phyloP scores from a whole-genome alignment of 2,797 vertebrate genomes.

The Thripadectes ignobilis region DNA sequence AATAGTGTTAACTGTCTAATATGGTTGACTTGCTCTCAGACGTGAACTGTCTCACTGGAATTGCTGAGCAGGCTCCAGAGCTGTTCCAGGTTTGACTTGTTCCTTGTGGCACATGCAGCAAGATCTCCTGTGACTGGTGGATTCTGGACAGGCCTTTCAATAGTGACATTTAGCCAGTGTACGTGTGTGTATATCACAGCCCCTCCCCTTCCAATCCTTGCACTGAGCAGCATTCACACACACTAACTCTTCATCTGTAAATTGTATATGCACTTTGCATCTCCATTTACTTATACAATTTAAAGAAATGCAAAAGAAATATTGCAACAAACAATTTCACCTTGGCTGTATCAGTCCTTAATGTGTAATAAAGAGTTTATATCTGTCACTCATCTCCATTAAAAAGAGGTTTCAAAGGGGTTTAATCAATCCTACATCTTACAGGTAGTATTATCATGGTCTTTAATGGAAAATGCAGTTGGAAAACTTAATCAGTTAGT shows the following conservation, averaged over 20 bases:
- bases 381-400: background rate
- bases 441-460: background rate
- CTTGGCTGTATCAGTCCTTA: background rate
- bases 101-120: accelerated
- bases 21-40: background rate
- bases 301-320: background rate
- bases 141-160: background rate
- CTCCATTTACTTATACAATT: background rate
- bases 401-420: background rate
- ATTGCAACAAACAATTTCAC: background rate
- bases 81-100: background rate
- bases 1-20: background rate
- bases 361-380: background rate
- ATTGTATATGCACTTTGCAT: background rate
- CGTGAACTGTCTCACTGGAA: background rate
- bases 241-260: background rate
- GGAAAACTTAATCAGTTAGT: background rate
- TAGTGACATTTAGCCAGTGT: background rate
- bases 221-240: background rate
- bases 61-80: background rate
- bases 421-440: background rate
- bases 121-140: background rate
- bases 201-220: accelerated
- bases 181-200: accelerated
- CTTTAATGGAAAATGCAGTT: background rate